Conservation (phyloP, 2,888 invertebrate genomes). For the Doris montereyensis region DNA sequence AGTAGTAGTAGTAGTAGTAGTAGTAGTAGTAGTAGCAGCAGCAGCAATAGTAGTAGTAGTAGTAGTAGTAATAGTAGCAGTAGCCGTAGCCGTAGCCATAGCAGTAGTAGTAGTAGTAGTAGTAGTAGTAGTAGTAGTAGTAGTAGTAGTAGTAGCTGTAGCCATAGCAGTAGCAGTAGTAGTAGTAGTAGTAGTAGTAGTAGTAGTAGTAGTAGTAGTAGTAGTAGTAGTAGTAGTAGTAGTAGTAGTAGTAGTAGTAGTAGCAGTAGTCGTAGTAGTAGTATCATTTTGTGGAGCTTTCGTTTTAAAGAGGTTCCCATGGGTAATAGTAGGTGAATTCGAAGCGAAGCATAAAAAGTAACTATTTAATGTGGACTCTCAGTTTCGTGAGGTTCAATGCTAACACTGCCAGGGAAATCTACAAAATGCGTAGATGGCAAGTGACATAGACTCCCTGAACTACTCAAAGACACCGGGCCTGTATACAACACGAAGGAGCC, state of each 20-base stretch:
- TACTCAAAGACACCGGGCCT: too few species aligned
- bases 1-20: background rate
- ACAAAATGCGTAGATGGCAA: too few species aligned
- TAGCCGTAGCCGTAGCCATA: too few species aligned
- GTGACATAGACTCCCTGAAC: too few species aligned
- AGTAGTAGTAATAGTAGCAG: background rate
- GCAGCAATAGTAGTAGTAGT: background rate
- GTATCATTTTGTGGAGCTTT: background rate
- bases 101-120: slow-evolving; percentile 24
- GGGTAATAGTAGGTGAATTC: too few species aligned
- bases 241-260: background rate
- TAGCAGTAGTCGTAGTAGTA: too few species aligned
- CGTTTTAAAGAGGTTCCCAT: too few species aligned
- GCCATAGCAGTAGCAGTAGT: slow-evolving; percentile 5
- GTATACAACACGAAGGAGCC: too few species aligned
- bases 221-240: background rate
- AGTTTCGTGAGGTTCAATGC: too few species aligned
- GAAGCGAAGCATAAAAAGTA: too few species aligned
- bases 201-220: background rate
- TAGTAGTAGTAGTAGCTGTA: slow-evolving; percentile 23
- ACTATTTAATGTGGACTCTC: too few species aligned
- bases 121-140: slow-evolving; percentile 25
- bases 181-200: slow-evolving; percentile 23
- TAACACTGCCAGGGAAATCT: too few species aligned
- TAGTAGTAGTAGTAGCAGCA: background rate